Evolutionary conservation across 2,113 vertebrate genomes (phyloP).

Genomic region (Gasterosteus aculeatus): DNA sequence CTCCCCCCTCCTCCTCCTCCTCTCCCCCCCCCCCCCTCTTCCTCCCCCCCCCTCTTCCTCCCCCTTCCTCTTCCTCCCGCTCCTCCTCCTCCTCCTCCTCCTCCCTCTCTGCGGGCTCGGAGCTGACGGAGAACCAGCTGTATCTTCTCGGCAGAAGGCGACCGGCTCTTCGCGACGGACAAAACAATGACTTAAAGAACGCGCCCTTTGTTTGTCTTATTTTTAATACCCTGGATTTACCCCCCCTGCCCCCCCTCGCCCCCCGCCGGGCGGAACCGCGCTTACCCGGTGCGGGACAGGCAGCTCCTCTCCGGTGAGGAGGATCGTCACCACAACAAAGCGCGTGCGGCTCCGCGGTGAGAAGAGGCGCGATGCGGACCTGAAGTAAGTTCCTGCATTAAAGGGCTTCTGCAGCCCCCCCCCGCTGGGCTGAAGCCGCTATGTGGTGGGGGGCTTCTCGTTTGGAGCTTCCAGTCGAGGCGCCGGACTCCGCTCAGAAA

Average conservation of each 20-base stretch:
- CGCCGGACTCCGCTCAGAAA: not conserved
- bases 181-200: conserved; percentile 18
- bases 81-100: conserved; percentile 1
- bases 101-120: conserved; percentile 22
- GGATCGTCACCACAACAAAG: no score
- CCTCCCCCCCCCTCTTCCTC: not conserved
- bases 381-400: no score
- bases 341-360: no score
- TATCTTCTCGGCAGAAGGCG: not conserved
- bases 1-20: not conserved
- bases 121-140: conserved; percentile 57
- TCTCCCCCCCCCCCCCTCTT: conserved; percentile 8
- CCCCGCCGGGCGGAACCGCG: no score
- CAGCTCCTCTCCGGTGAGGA: conserved; percentile 28
- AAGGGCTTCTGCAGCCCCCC: no score
- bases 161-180: conserved; percentile 26
- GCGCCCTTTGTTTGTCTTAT: not conserved
- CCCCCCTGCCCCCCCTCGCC: no score
- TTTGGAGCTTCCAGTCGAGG: no score
- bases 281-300: not conserved
- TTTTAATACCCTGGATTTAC: conserved; percentile 19
- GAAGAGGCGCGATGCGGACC: no score
- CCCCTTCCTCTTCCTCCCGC: not conserved
- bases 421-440: no score
- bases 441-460: no score